Evolutionary conservation across 2,113 vertebrate species (phyloP), one percentile per base, ranked within the genome.

Genomic region (Fregata magnificens): DNA sequence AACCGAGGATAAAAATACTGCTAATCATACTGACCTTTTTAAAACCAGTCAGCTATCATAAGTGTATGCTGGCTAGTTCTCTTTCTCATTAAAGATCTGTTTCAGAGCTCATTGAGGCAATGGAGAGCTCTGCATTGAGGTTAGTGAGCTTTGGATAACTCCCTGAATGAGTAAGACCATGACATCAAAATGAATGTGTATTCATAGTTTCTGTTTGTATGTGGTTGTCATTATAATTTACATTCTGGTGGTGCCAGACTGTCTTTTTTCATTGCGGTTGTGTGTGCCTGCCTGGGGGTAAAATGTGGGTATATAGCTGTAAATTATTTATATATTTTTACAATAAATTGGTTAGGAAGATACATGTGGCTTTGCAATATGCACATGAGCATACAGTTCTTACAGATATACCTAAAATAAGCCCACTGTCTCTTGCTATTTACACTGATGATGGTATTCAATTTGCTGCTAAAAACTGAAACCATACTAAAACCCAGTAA

Each of bases 311-410:
- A 17, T 47, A 11, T 24, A 50, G 20, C 18, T 83, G 18, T 24
- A 11, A 36, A 26, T 13, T n/a, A 32, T 55, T 42, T 16, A 15
- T 28, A 17, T 16, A 19, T 47, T 91, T 77, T 82, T 74, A 11
- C 7, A 67, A 11, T 31, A 25, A 58, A 36, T 62, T 45, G 21
- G 14, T 65, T 59, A n/a, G 11, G 14, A 71, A 50, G 32, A 16
- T 55, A 19, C 3, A 4, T 6, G 5, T 34, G 21, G 2, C 29
- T 72, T 71, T 86, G 4, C 24, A 34, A 28, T 50, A 31, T 0
- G 0, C 34, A 16, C 9, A 6, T 29, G 4, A 61, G 7, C 16
- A 6, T 16, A 25, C 5, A 38, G 16, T 73, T 78, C 31, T 78
- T 34, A 79, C 3, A 58, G 22, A 18, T 61, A 69, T 0, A 10